Percentiles rank a stretch among this genome's conserved stretches.
phyloP scores from a whole-genome alignment of 2,888 invertebrate genomes.

The Cryptocheilus praepositus region DNA sequence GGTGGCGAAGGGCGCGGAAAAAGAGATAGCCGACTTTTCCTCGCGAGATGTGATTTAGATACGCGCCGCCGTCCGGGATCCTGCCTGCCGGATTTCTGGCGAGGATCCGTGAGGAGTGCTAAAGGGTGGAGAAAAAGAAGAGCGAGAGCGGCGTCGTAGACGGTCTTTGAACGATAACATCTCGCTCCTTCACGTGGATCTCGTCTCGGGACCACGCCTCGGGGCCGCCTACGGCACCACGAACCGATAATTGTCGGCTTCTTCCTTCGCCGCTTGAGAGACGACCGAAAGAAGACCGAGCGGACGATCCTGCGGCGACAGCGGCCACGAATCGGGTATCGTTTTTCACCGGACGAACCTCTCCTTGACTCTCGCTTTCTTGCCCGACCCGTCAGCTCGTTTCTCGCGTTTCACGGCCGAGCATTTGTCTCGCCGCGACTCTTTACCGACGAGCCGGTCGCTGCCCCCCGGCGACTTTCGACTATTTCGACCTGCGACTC shows the following conservation, averaged over 20 bases:
- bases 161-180: slow-evolving; percentile 2
- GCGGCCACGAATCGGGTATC: slow-evolving; percentile 28
- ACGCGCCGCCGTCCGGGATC: slow-evolving; percentile 42
- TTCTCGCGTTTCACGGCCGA: slow-evolving; percentile 2
- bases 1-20: background rate
- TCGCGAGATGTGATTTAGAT: slow-evolving; percentile 63
- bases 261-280: slow-evolving; percentile 21
- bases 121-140: slow-evolving; percentile 25
- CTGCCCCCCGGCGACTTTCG: slow-evolving; percentile 3
- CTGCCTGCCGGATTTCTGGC: slow-evolving; percentile 12
- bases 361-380: background rate
- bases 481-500: slow-evolving; percentile 1
- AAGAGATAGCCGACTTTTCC: slow-evolving; percentile 45
- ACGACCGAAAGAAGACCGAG: background rate
- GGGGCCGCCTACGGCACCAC: slow-evolving; percentile 16
- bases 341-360: slow-evolving; percentile 31
- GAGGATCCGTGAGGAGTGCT: slow-evolving; percentile 22
- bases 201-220: slow-evolving; percentile 21
- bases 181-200: slow-evolving; percentile 8
- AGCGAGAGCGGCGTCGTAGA: slow-evolving; percentile 14
- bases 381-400: slow-evolving; percentile 17
- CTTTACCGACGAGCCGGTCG: too few relatives aligned
- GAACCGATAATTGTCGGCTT: slow-evolving; percentile 37
- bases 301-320: slow-evolving; percentile 22
- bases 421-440: slow-evolving; percentile 2